phyloP scores from a whole-genome alignment of 2,797 vertebrate genomes.

The Trachurus trachurus region DNA sequence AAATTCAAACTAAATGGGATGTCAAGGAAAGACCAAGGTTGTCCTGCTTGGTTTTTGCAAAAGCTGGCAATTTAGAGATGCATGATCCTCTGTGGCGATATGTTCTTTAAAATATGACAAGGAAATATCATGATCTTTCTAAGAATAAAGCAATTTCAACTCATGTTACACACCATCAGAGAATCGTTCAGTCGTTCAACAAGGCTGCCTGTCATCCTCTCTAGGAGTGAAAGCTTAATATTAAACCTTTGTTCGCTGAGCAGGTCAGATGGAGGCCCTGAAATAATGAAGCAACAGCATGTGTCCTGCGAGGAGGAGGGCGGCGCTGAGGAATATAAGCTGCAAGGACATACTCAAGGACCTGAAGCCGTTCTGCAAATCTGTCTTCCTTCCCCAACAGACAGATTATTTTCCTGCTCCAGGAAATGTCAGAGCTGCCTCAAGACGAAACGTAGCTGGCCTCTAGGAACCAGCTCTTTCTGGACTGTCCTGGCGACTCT shows the following conservation, averaged over 20 bases:
- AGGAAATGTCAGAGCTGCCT: conserved; percentile 69
- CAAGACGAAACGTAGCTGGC: conserved; percentile 49
- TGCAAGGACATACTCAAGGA: conserved; percentile 58
- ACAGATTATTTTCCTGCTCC: conserved; percentile 71
- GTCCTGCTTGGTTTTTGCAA: not conserved
- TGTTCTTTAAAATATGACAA: too few relatives aligned
- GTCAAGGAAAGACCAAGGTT: not conserved
- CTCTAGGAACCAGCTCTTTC: conserved; percentile 43
- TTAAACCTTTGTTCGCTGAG: conserved; percentile 48
- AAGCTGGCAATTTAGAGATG: not conserved
- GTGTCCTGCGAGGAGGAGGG: conserved; percentile 29
- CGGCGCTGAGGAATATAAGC: conserved; percentile 46
- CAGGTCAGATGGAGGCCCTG: conserved; percentile 52
- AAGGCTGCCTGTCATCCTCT: conserved; percentile 3
- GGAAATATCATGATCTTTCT: conserved; percentile 1
- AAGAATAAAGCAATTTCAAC: conserved; percentile 11
- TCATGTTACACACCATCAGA: not conserved
- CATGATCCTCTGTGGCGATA: not conserved
- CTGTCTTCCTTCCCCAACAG: conserved; percentile 53
- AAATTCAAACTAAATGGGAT: not conserved
- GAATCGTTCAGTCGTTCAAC: not conserved
- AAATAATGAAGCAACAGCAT: conserved; percentile 50
- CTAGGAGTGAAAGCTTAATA: conserved; percentile 21
- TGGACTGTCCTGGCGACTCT: conserved; percentile 15
- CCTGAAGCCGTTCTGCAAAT: conserved; percentile 57